Evolutionary conservation across 2,888 invertebrate genomes (phyloP).

Genomic region (Eupithecia dodoneata): DNA sequence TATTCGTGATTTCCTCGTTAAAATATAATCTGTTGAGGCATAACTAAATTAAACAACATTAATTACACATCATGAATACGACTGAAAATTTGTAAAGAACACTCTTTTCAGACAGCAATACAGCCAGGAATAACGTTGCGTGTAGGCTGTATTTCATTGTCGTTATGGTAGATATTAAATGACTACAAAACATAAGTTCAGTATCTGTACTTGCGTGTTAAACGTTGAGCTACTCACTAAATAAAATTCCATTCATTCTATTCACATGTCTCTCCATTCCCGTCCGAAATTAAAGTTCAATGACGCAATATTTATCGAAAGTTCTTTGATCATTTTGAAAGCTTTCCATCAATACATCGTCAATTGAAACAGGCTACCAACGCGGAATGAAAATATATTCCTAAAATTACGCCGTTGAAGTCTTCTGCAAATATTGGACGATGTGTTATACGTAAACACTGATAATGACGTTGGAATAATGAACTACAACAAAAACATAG

Average conservation of each 20-base stretch:
- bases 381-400: slow-evolving; percentile 21
- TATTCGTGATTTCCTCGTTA: background rate
- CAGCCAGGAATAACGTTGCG: slow-evolving; percentile 39
- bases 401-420: slow-evolving; percentile 16
- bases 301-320: slow-evolving; percentile 15
- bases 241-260: background rate
- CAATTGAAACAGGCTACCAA: slow-evolving; percentile 20
- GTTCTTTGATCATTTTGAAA: slow-evolving; percentile 28
- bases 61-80: background rate
- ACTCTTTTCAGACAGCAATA: slow-evolving; percentile 2
- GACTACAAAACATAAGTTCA: slow-evolving; percentile 25
- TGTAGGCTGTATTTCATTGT: slow-evolving; percentile 47
- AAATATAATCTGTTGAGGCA: background rate
- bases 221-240: slow-evolving; percentile 14
- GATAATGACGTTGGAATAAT: slow-evolving; percentile 9
- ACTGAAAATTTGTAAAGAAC: background rate
- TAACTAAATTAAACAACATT: background rate
- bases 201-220: slow-evolving; percentile 34
- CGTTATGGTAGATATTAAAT: slow-evolving; percentile 27
- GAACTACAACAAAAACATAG: background rate
- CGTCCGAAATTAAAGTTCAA: slow-evolving; percentile 13
- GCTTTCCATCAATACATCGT: slow-evolving; percentile 26
- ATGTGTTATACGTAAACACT: slow-evolving; percentile 13
- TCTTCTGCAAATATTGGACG: slow-evolving; percentile 17
- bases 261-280: background rate